These are phyloP conservation scores for Microplitis deprimator DNA, from an alignment of 2,888 invertebrate species.

Conservation along the genomic window DNA sequence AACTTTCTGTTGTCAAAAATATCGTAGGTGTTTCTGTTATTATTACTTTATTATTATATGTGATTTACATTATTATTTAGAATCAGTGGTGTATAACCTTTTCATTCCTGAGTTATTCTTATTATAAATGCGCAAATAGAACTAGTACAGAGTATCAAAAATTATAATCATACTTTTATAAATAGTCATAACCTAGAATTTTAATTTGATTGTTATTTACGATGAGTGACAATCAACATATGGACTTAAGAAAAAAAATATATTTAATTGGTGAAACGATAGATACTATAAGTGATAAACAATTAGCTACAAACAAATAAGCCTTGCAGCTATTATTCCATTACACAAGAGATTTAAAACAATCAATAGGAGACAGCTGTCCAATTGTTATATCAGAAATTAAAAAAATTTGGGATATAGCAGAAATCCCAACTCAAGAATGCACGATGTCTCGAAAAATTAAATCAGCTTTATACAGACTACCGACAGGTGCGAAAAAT, in stretches of 20 bases:
- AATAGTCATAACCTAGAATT: slow-evolving; percentile 19
- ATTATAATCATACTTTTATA: slow-evolving; percentile 6
- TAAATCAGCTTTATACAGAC: slow-evolving; percentile 26
- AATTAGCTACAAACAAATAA: slow-evolving; percentile 36
- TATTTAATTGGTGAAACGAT: slow-evolving; percentile 24
- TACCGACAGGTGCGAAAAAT: slow-evolving; percentile 28
- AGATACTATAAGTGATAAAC: slow-evolving; percentile 26
- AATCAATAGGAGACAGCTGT: slow-evolving; percentile 23
- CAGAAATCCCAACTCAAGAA: slow-evolving; percentile 23
- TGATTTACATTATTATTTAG: no score
- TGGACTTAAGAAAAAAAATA: slow-evolving; percentile 19
- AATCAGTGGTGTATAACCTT: no score
- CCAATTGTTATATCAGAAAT: slow-evolving; percentile 10
- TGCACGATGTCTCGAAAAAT: slow-evolving; percentile 26
- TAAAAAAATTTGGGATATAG: slow-evolving; percentile 22
- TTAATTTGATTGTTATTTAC: not conserved
- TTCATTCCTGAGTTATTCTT: no score
- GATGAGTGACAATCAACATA: slow-evolving; percentile 5
- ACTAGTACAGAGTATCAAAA: no score
- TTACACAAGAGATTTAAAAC: slow-evolving; percentile 28
- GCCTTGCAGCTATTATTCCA: slow-evolving; percentile 29
- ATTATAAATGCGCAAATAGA: no score
- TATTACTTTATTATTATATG: no score
- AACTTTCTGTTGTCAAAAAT: no score
- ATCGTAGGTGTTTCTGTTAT: no score